Percentiles rank a stretch among this genome's conserved stretches.
phyloP scores from a whole-genome alignment of 2,888 invertebrate species.

The Epirrhoe tristata region DNA sequence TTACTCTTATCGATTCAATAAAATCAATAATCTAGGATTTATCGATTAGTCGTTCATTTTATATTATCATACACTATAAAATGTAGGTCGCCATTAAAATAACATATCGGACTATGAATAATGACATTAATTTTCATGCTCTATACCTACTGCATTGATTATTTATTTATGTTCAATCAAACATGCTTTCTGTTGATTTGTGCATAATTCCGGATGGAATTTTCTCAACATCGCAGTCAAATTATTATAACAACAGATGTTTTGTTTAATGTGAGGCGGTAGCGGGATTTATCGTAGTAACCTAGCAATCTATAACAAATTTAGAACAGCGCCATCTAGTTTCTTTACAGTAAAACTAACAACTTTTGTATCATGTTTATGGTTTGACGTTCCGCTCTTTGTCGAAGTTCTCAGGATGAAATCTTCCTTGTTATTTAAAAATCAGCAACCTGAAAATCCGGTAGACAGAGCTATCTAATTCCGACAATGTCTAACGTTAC shows the following conservation, averaged over 20 bases:
- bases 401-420: too few species aligned
- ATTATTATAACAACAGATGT: too few species aligned
- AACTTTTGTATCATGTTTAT: neutral
- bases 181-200: too few species aligned
- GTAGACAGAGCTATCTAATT: too few species aligned
- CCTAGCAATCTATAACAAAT: neutral
- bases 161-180: neutral
- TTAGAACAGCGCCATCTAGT: constrained; percentile 1
- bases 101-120: neutral
- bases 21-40: constrained; percentile 30
- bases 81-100: neutral
- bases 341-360: neutral
- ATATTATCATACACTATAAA: neutral
- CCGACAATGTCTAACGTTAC: neutral
- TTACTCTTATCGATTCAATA: constrained; percentile 33
- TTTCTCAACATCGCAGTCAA: too few species aligned
- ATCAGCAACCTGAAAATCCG: too few species aligned
- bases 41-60: constrained; percentile 7
- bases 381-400: too few species aligned
- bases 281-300: too few species aligned
- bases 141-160: neutral
- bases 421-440: too few species aligned
- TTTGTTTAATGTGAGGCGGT: too few species aligned
- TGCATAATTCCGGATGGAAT: too few species aligned
- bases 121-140: neutral